These are phyloP conservation scores for Hermatobates lingyangjiaoensis DNA, from an alignment of 1,140 invertebrate species.

Conservation along the genomic window DNA sequence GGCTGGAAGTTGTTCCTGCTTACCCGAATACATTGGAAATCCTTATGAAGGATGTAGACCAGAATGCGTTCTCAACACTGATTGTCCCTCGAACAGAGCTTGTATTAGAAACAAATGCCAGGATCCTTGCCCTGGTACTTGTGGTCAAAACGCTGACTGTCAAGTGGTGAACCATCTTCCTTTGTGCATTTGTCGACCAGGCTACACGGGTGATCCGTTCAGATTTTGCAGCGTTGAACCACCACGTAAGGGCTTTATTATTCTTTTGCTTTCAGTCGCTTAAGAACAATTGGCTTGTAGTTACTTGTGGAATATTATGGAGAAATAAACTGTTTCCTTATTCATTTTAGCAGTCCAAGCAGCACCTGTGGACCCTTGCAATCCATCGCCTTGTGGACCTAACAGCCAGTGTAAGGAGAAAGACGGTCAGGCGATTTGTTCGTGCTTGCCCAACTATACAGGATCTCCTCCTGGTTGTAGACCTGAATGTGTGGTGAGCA, in stretches of 20 bases:
- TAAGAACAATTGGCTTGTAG: neutral
- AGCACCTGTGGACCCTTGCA: constrained; percentile 26
- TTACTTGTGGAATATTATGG: neutral
- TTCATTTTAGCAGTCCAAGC: constrained; percentile 4
- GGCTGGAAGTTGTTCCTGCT: constrained; percentile 34
- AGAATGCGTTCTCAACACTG: constrained; percentile 45
- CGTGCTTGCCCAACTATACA: constrained; percentile 36
- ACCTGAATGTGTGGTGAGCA: constrained; percentile 38
- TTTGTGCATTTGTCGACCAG: constrained; percentile 44
- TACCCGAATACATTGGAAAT: constrained; percentile 45
- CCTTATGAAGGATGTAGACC: constrained; percentile 51
- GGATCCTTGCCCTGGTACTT: constrained; percentile 46
- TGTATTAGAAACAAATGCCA: constrained; percentile 47
- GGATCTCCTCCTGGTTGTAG: constrained; percentile 36
- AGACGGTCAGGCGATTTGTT: constrained; percentile 35
- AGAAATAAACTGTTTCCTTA: neutral
- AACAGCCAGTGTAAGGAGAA: constrained; percentile 38
- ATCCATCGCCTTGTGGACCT: constrained; percentile 40
- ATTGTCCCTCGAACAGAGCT: constrained; percentile 43
- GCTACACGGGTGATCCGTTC: constrained; percentile 27
- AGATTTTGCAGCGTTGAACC: constrained; percentile 29
- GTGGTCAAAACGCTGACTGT: constrained; percentile 43
- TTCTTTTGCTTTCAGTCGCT: neutral
- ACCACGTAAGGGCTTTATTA: constrained; percentile 10
- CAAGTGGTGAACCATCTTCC: constrained; percentile 46